These are phyloP conservation scores for Chlamydotis undulata DNA, from an alignment of 2,113 vertebrate genomes.

Conservation along the genomic window DNA sequence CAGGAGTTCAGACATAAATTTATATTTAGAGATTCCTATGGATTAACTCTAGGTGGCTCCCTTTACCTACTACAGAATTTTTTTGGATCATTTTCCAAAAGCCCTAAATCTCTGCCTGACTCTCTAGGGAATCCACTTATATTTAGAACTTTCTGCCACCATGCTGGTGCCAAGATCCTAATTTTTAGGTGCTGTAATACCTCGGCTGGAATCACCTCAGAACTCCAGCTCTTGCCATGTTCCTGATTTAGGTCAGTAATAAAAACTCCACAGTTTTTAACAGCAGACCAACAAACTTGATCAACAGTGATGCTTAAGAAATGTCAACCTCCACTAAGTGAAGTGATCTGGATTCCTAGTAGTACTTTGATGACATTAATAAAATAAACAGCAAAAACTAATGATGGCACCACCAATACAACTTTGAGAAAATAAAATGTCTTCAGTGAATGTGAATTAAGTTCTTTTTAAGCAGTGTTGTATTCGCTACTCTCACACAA, in stretches of 20 bases:
- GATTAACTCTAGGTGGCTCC: slow-evolving; percentile 62
- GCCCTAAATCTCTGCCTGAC: not conserved
- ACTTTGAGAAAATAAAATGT: not conserved
- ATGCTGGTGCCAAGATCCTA: not conserved
- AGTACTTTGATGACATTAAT: not conserved
- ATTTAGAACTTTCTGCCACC: not conserved
- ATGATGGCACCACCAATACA: not conserved
- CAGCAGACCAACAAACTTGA: not conserved
- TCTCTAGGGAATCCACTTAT: not conserved
- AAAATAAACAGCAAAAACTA: not conserved
- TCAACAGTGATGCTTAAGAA: not conserved
- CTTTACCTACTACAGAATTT: not conserved
- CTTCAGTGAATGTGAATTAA: not conserved
- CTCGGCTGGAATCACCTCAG: not conserved
- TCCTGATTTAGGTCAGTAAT: not conserved
- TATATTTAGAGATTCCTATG: not conserved
- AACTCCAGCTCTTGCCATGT: not conserved
- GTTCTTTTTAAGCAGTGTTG: not conserved
- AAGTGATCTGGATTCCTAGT: not conserved
- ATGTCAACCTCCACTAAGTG: not conserved
- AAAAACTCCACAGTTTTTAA: not conserved
- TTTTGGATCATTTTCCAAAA: not conserved
- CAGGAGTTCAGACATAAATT: not conserved
- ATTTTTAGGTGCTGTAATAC: not conserved
- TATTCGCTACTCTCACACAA: not conserved